These are phyloP conservation scores for Hucho hucho DNA, from an alignment of 2,113 vertebrate genomes.

Conservation along the genomic window DNA sequence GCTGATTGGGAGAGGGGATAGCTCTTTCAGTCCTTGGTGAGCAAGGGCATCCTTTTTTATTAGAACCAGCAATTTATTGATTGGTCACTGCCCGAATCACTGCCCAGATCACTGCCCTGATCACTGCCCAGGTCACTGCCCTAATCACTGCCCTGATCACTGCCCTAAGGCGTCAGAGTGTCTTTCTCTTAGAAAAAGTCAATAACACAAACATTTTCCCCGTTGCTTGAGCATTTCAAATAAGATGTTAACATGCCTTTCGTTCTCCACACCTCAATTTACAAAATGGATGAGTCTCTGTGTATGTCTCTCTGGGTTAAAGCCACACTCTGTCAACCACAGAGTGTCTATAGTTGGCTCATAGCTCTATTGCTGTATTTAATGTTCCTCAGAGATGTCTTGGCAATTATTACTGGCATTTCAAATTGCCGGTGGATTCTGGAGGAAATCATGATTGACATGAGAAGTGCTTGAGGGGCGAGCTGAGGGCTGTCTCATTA, in stretches of 20 bases:
- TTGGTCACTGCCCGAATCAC: slow-evolving; percentile 52
- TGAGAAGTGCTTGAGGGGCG: slow-evolving; percentile 34
- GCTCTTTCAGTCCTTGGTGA: slow-evolving; percentile 56
- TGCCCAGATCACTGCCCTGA: slow-evolving; percentile 12
- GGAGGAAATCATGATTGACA: slow-evolving; percentile 54
- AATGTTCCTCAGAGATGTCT: slow-evolving; percentile 41
- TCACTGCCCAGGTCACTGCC: neutral
- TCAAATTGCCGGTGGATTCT: slow-evolving; percentile 41
- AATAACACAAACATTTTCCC: slow-evolving; percentile 45
- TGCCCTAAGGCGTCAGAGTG: slow-evolving; percentile 27
- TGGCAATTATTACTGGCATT: slow-evolving; percentile 50
- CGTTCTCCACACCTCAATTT: neutral
- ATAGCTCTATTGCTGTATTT: slow-evolving; percentile 55
- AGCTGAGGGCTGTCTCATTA: slow-evolving; percentile 50
- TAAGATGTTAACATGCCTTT: slow-evolving; percentile 32
- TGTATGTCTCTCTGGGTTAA: slow-evolving; percentile 25
- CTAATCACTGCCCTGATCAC: neutral
- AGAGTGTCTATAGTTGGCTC: slow-evolving; percentile 35
- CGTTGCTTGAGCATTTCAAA: slow-evolving; percentile 49
- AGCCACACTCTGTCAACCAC: slow-evolving; percentile 36
- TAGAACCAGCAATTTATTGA: slow-evolving; percentile 10
- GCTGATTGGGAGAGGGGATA: slow-evolving; percentile 35
- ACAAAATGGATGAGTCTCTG: slow-evolving; percentile 9
- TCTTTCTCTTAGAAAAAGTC: slow-evolving; percentile 46
- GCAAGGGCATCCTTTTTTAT: slow-evolving; percentile 39